A percentile compares a stretch with the other conserved stretches of the same genome.
These are phyloP conservation scores for Zelostemma sp. DNA, from an alignment of 1,140 invertebrate genomes.

Conservation along the genomic window DNA sequence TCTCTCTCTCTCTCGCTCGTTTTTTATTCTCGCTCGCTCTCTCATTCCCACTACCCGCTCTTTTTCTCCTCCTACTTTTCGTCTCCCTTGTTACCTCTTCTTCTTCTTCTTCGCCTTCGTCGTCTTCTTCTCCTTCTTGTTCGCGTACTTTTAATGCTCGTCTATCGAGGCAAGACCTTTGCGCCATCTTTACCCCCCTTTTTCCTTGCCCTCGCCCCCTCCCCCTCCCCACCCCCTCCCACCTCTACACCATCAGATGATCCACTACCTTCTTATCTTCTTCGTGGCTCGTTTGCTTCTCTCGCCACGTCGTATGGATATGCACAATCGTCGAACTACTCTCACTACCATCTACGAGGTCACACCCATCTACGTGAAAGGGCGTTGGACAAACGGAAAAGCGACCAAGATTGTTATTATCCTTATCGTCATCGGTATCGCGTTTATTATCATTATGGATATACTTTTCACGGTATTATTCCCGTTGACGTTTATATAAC, in stretches of 20 bases:
- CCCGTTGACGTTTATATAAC: slow-evolving; percentile 11
- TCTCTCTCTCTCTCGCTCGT: too few species aligned
- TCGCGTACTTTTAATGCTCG: neutral
- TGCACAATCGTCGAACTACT: slow-evolving; percentile 48
- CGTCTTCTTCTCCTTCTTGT: slow-evolving; percentile 6
- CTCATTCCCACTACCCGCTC: neutral
- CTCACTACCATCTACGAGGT: slow-evolving; percentile 41
- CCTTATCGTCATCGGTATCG: slow-evolving; percentile 22
- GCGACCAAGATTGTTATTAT: slow-evolving; percentile 46
- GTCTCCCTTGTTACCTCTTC: slow-evolving; percentile 7
- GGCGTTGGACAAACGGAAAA: slow-evolving; percentile 50
- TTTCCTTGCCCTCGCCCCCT: neutral
- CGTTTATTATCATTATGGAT: slow-evolving; percentile 33
- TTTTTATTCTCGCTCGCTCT: neutral
- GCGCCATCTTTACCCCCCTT: slow-evolving; percentile 2
- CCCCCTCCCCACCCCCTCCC: neutral
- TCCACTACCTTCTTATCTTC: slow-evolving; percentile 17
- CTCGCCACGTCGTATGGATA: slow-evolving; percentile 44
- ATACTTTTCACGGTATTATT: slow-evolving; percentile 27
- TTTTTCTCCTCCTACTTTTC: neutral
- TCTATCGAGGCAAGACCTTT: slow-evolving; percentile 1
- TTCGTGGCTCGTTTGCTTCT: slow-evolving; percentile 39
- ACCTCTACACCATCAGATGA: neutral
- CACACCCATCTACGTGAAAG: slow-evolving; percentile 50
- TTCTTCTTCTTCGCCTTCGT: slow-evolving; percentile 1